Base-by-base conservation (phyloP, 1,140 invertebrate genomes). In the Cotesia typhae region DNA sequence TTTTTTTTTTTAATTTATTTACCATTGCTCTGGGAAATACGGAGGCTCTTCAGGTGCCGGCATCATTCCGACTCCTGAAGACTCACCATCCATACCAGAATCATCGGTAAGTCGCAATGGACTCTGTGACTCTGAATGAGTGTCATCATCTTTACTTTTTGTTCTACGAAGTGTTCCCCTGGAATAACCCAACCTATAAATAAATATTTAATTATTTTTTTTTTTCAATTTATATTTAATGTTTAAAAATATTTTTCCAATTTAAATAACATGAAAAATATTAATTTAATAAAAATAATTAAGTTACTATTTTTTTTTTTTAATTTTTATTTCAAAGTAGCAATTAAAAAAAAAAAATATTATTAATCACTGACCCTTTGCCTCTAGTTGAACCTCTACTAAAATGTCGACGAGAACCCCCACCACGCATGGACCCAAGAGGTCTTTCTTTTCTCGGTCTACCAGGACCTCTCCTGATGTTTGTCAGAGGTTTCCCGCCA, bases 11-110 rank as follows among this genome's bases (percentile, higher is more conserved):
- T 28, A 28, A 28, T 28, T 28, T 71, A 12, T 73, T 63, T 63
- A 92, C 92, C 91, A 94, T 85, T 92, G 92, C 85, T 94, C 93
- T 61, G 91, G 90, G 84, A 91, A 92, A 80, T 92, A 94, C 69
- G 92, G 92, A 47, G 91, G 89, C 83, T 93, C 92, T 81, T 93
- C 92, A 12, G 90, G 83, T 20, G 86, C 83, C 52, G 87, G 86
- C 79, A 88, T 84, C 14, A 79, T 79, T 76, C 87, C 87, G 14
- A 85, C 83, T 61, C 81, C 77, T 35, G 84, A 83, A 51, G 82
- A 82, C 72, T 88, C 87, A 59, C 73, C 69, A 47, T 74, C 73
- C n/a, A 83, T 82, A 72, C 80, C 79, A 71, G 79, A 74, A 77
- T 88, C 88, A 67, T 87, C 87, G 17, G 78, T 79, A 28, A 81